Base-by-base conservation (phyloP, 2,113 vertebrate genomes). In the Peromyscus californicus region DNA sequence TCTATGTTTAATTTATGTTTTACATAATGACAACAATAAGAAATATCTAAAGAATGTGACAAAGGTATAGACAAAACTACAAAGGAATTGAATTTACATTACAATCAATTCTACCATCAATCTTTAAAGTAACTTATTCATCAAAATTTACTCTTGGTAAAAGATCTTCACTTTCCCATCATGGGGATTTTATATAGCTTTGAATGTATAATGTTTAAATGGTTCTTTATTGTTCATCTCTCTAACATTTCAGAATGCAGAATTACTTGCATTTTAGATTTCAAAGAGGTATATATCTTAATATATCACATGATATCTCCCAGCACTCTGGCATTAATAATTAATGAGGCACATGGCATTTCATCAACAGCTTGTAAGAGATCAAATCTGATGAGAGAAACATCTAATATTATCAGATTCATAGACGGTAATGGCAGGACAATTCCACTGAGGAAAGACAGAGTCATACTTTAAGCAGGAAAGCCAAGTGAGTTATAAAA, bases 181-280 rank as follows among this genome's bases (percentile, higher is more conserved):
- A 24, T 65, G 2, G 0, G 90, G 45, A 84, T 33, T 48, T 51
- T 19, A 72, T 16, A 82, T 42, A 15, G 17, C 3, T 59, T 70
- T 74, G 26, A 29, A 31, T n/a, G 13, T 39, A 45, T 2, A 65
- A 74, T 57, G 5, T 11, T 87, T 72, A 54, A 1, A 39, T 0
- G 79, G 59, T 1, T 45, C 42, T 22, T 10, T 4, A 11, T 70
- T 75, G 0, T 0, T 12, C 7, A 16, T 80, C 6, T 87, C 7
- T 22, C 63, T 63, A 2, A n/a, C 85, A 24, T 85, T 75, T 80
- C 42, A 51, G 12, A 94, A 70, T 75, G 67, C 39, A 59, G 10
- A 92, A 72, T n/a, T 51, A 26, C 6, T 65, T 92, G 74, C 31
- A 45, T 29, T 92, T 96, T 70, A 26, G 26, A 67, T 67, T 67